Conservation (phyloP, 2,888 invertebrate species). For the Limnephilus auricula region DNA sequence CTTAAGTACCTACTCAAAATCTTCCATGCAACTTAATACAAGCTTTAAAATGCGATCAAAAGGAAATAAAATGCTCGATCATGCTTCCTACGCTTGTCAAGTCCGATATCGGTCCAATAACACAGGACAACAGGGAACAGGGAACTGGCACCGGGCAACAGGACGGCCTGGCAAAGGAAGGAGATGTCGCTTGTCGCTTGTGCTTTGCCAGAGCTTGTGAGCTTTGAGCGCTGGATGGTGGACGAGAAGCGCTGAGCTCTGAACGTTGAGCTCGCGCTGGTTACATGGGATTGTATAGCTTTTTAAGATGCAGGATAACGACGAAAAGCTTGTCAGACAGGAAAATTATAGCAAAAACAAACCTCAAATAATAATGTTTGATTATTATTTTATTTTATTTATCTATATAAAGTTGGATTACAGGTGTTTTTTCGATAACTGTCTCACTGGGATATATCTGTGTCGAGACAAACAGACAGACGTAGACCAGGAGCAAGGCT, state of each 20-base stretch:
- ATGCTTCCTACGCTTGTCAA: conserved; percentile 3
- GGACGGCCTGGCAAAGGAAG: background rate
- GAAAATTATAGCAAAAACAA: background rate
- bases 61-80: background rate
- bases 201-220: background rate
- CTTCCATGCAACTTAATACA: background rate
- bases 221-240: background rate
- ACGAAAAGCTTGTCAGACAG: background rate
- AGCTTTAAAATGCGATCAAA: background rate
- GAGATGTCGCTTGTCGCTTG: conserved; percentile 8
- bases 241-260: background rate
- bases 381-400: too few relatives aligned
- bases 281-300: background rate
- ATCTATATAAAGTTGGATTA: too few relatives aligned
- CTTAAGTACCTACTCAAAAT: background rate
- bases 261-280: background rate
- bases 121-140: background rate
- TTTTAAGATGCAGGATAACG: background rate
- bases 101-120: conserved; percentile 3
- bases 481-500: too few relatives aligned
- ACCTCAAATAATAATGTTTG: background rate
- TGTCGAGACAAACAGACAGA: too few relatives aligned
- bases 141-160: background rate
- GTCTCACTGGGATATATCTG: too few relatives aligned
- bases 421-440: too few relatives aligned